These are phyloP conservation scores for Myrmecobius fasciatus DNA, from an alignment of 2,113 vertebrate species.

Conservation along the genomic window DNA sequence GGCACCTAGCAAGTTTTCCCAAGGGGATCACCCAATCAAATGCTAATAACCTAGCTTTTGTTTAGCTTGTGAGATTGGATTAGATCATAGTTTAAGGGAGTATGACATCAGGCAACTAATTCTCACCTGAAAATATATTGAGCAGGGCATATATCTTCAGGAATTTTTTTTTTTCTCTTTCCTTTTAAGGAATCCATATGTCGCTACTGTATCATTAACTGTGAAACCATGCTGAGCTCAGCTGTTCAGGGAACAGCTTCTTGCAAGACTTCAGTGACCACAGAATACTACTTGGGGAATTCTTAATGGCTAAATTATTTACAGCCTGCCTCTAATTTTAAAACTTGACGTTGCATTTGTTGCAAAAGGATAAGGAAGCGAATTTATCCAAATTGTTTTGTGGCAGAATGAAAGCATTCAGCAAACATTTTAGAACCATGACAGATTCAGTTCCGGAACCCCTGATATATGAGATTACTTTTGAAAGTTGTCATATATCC, in stretches of 20 bases:
- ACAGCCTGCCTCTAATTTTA: conserved; percentile 46
- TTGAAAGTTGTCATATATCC: neutral
- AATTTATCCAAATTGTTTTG: neutral
- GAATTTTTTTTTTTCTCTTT: conserved; percentile 41
- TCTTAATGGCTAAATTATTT: conserved; percentile 56
- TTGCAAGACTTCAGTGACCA: conserved; percentile 30
- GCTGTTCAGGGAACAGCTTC: conserved; percentile 39
- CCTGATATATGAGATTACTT: neutral
- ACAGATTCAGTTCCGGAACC: conserved; percentile 7
- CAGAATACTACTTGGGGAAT: conserved; percentile 58
- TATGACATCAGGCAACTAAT: conserved; percentile 58
- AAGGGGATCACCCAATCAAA: conserved; percentile 69
- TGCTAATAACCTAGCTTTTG: conserved; percentile 71
- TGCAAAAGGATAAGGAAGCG: conserved; percentile 26
- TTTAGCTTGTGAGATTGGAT: conserved; percentile 73
- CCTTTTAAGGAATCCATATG: conserved; percentile 27
- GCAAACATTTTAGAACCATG: neutral
- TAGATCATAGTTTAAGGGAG: conserved; percentile 69
- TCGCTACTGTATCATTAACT: conserved; percentile 25
- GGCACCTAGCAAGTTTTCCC: conserved; percentile 60
- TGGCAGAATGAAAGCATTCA: neutral
- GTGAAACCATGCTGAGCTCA: conserved; percentile 29
- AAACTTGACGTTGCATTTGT: conserved; percentile 21
- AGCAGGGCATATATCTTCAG: conserved; percentile 48
- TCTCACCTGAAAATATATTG: conserved; percentile 54